phyloP scores from a whole-genome alignment of 1,140 invertebrate species.

The Conopomorpha cramerella region DNA sequence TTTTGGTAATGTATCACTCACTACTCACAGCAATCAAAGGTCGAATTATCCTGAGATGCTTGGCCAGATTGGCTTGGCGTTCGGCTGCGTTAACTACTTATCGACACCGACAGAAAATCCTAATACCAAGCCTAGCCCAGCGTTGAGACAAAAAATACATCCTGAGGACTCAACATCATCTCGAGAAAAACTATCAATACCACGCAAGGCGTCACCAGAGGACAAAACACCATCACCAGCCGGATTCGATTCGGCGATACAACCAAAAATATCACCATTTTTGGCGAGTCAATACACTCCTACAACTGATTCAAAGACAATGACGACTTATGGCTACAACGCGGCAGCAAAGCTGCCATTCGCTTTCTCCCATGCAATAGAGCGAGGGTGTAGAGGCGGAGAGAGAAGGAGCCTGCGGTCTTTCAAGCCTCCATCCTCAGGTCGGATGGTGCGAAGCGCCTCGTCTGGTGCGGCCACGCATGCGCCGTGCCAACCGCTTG shows the following conservation, averaged over 20 bases:
- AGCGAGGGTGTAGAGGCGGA: slow-evolving; percentile 8
- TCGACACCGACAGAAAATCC: slow-evolving; percentile 21
- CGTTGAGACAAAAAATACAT: slow-evolving; percentile 37
- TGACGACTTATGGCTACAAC: slow-evolving; percentile 51
- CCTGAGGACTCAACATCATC: slow-evolving; percentile 32
- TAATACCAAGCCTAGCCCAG: slow-evolving; percentile 15
- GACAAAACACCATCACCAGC: slow-evolving; percentile 36
- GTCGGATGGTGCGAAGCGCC: slow-evolving; percentile 50
- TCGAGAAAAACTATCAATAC: slow-evolving; percentile 31
- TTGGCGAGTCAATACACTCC: slow-evolving; percentile 31
- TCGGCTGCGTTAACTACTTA: slow-evolving; percentile 57
- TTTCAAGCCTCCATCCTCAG: slow-evolving; percentile 15
- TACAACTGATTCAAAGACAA: slow-evolving; percentile 25
- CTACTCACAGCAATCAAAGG: slow-evolving; percentile 42
- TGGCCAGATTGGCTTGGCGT: slow-evolving; percentile 54
- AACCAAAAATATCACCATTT: slow-evolving; percentile 45
- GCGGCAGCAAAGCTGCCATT: slow-evolving; percentile 53
- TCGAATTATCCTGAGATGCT: slow-evolving; percentile 60
- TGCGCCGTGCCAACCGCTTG: slow-evolving; percentile 21
- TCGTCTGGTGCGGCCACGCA: slow-evolving; percentile 36
- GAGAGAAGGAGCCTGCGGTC: slow-evolving; percentile 19
- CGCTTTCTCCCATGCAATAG: slow-evolving; percentile 42
- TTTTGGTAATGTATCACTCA: slow-evolving; percentile 13
- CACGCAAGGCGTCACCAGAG: slow-evolving; percentile 32
- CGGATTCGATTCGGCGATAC: slow-evolving; percentile 19